Conservation (phyloP, 2,888 invertebrate species). For the Halocaridina rubra region DNA sequence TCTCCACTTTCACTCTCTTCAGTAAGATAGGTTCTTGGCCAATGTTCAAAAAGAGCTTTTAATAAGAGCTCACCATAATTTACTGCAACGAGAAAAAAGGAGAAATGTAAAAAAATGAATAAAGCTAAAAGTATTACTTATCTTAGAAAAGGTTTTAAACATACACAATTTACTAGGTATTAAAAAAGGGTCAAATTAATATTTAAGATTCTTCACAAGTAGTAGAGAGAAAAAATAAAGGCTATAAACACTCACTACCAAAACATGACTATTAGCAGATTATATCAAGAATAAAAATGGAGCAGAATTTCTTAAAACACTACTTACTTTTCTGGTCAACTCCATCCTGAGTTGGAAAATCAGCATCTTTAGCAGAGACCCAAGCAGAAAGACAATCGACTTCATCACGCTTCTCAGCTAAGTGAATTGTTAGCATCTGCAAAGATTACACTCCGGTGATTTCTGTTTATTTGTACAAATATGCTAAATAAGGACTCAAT, state of each 20-base stretch:
- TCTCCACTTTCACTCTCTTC: slow-evolving; percentile 73
- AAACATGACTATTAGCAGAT: too few species aligned
- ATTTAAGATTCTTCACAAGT: too few species aligned
- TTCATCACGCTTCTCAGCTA: slow-evolving; percentile 87
- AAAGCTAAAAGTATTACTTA: too few species aligned
- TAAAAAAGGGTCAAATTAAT: too few species aligned
- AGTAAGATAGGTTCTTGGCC: slow-evolving; percentile 82
- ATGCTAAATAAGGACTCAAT: too few species aligned
- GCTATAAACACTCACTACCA: too few species aligned
- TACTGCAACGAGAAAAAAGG: slow-evolving; percentile 72
- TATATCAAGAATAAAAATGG: too few species aligned
- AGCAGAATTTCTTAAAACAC: slow-evolving; percentile 56
- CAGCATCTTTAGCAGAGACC: slow-evolving; percentile 96
- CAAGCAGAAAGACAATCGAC: slow-evolving; percentile 98
- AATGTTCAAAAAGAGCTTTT: slow-evolving; percentile 94
- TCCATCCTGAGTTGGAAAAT: slow-evolving; percentile 78
- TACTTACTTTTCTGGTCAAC: slow-evolving; percentile 80
- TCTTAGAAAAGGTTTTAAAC: not conserved
- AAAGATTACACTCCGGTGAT: not conserved
- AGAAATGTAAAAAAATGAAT: not conserved
- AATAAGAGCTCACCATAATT: slow-evolving; percentile 94
- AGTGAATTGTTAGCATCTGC: slow-evolving; percentile 95
- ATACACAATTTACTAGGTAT: too few species aligned
- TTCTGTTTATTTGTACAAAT: too few species aligned
- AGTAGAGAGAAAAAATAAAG: too few species aligned